Conservation (phyloP, 2,797 vertebrate species). For the Centroberyx gerrardi region DNA sequence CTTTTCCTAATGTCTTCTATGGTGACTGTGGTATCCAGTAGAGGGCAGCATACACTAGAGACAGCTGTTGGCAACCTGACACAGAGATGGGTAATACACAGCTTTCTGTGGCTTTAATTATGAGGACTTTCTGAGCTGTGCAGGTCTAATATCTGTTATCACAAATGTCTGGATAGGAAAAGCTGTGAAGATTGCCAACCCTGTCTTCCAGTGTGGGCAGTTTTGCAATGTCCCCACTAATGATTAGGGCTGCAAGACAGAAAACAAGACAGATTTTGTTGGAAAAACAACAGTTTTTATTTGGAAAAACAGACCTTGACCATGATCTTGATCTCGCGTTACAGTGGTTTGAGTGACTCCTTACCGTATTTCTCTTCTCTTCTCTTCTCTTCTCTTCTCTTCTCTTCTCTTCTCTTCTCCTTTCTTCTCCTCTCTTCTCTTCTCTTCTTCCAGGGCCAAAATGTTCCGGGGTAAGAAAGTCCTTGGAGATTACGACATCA, state of each 20-base stretch:
- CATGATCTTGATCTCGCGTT: neutral
- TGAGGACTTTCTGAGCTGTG: no score
- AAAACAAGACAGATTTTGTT: neutral
- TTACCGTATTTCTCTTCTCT: neutral
- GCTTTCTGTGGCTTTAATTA: neutral
- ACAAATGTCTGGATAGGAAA: no score
- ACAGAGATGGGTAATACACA: neutral
- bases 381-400: constrained; percentile 2
- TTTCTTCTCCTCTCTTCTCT: constrained; percentile 5
- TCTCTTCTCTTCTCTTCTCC: constrained; percentile 6
- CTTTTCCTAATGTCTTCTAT: constrained; percentile 15
- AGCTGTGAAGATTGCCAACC: no score
- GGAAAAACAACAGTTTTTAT: no score
- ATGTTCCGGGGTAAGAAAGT: constrained; percentile 96
- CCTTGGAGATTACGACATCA: constrained; percentile 95
- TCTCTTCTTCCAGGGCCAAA: constrained; percentile 88
- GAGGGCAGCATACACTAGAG: constrained; percentile 71
- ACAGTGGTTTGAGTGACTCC: neutral
- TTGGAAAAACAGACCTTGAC: neutral
- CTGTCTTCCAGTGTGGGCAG: no score
- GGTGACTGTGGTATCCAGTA: constrained; percentile 57
- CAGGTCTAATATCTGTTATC: no score
- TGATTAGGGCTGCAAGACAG: neutral
- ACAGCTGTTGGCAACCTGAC: constrained; percentile 29
- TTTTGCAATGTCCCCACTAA: no score